Percentiles rank a stretch among this genome's conserved stretches.
Evolutionary conservation across 2,888 invertebrate species (phyloP).

Genomic region (Tanypteryx hageni): DNA sequence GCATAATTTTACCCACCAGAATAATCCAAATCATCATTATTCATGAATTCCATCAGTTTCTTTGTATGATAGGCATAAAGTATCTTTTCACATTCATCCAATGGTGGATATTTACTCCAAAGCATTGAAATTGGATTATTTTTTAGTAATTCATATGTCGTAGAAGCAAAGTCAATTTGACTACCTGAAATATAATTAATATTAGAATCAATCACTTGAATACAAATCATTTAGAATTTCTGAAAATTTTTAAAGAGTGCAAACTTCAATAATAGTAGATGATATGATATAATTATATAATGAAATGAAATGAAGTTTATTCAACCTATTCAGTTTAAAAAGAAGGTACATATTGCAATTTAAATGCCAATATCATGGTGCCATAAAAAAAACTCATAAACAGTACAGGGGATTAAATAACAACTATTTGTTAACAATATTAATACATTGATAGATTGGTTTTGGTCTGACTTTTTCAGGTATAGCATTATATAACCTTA

Average conservation of each 20-base stretch:
- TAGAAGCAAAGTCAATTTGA: not conserved
- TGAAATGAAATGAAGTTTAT: no score
- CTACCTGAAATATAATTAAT: not conserved
- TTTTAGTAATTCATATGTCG: not conserved
- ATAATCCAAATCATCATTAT: not conserved
- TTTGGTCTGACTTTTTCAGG: no score
- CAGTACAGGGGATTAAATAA: no score
- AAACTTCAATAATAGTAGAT: not conserved
- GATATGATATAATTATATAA: not conserved
- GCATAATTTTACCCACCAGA: not conserved
- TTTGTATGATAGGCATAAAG: not conserved
- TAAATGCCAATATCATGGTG: no score
- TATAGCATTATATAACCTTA: no score
- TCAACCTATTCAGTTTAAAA: no score
- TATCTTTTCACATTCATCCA: not conserved
- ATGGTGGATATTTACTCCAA: not conserved
- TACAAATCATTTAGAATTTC: not conserved
- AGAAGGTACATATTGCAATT: no score
- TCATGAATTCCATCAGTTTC: not conserved
- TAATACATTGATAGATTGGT: no score
- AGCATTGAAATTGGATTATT: not conserved
- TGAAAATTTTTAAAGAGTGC: not conserved
- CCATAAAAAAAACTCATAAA: no score
- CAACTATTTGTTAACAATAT: no score
- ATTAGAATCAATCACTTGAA: not conserved